These are phyloP conservation scores for Hydrocynus forskahlii DNA, from an alignment of 2,797 vertebrate genomes.

Conservation along the genomic window DNA sequence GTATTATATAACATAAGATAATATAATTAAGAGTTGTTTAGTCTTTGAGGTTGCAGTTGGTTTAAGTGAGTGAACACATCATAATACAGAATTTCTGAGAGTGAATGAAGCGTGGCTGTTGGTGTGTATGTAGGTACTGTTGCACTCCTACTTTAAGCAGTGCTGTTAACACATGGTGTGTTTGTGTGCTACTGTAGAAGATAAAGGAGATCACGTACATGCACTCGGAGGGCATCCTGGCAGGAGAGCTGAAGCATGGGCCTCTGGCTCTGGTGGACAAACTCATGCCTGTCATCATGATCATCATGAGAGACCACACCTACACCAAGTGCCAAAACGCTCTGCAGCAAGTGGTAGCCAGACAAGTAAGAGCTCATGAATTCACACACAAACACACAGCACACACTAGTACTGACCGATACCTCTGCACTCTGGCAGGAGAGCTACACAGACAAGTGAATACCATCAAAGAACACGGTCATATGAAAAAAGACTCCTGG, in stretches of 20 bases:
- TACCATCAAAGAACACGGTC: too few species aligned
- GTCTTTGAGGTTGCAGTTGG: neutral
- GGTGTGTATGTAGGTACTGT: too few species aligned
- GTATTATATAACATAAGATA: too few species aligned
- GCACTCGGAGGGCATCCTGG: slow-evolving; percentile 98
- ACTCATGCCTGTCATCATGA: slow-evolving; percentile 99
- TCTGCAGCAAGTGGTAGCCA: slow-evolving; percentile 93
- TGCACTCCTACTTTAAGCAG: neutral
- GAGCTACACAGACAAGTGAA: too few species aligned
- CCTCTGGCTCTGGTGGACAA: slow-evolving; percentile 96
- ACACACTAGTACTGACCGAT: too few species aligned
- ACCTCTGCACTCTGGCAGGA: too few species aligned
- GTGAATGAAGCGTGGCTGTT: too few species aligned
- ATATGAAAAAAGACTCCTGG: too few species aligned
- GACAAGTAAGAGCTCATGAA: slow-evolving; percentile 78
- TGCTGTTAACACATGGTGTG: neutral
- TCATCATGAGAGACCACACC: slow-evolving; percentile 97
- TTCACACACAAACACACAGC: neutral
- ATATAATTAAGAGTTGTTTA: too few species aligned
- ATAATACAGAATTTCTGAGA: too few species aligned
- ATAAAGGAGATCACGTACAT: slow-evolving; percentile 99
- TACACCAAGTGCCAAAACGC: slow-evolving; percentile 97
- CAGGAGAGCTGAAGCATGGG: slow-evolving; percentile 95
- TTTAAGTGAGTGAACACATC: neutral
- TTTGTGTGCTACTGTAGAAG: slow-evolving; percentile 81